Evolutionary conservation across 2,888 invertebrate species (phyloP).

Genomic region (Acleris sparsana): DNA sequence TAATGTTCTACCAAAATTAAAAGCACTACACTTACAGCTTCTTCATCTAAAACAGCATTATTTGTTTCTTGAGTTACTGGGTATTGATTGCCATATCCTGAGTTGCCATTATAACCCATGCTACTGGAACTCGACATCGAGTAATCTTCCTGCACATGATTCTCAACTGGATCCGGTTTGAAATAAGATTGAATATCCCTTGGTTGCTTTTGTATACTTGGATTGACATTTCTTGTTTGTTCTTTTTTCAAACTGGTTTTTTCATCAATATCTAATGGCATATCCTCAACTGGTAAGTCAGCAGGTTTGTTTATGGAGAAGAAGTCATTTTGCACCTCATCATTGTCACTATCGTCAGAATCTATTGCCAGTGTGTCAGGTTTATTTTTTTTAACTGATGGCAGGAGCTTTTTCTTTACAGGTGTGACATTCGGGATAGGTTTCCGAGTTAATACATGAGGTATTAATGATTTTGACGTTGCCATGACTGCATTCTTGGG

Average conservation of each 20-base stretch:
- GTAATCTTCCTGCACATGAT: conserved; percentile 44
- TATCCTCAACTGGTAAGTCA: conserved; percentile 67
- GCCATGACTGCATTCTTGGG: conserved; percentile 80
- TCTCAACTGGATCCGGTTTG: conserved; percentile 55
- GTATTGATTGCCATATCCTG: conserved; percentile 42
- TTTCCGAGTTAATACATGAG: conserved; percentile 74
- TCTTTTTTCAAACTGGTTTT: conserved; percentile 33
- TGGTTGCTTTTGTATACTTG: conserved; percentile 44
- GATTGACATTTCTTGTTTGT: conserved; percentile 4
- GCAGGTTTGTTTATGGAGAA: conserved; percentile 80
- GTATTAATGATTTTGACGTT: conserved; percentile 69
- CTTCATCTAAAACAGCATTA: conserved; percentile 65
- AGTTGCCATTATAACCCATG: conserved; percentile 44
- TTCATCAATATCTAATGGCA: conserved; percentile 62
- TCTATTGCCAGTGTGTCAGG: conserved; percentile 49
- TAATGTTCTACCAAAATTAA: not conserved
- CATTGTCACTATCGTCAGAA: conserved; percentile 77
- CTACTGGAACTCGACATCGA: conserved; percentile 24
- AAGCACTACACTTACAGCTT: conserved; percentile 65
- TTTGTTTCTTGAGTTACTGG: conserved; percentile 41
- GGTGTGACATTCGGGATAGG: conserved; percentile 55
- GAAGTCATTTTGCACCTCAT: conserved; percentile 80
- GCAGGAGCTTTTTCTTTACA: conserved; percentile 53
- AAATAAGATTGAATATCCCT: conserved; percentile 68
- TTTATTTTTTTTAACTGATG: conserved; percentile 54